Evolutionary conservation across 2,113 vertebrate genomes (phyloP), one percentile per base, ranked within the genome.

Genomic region (Callionymus lyra): DNA sequence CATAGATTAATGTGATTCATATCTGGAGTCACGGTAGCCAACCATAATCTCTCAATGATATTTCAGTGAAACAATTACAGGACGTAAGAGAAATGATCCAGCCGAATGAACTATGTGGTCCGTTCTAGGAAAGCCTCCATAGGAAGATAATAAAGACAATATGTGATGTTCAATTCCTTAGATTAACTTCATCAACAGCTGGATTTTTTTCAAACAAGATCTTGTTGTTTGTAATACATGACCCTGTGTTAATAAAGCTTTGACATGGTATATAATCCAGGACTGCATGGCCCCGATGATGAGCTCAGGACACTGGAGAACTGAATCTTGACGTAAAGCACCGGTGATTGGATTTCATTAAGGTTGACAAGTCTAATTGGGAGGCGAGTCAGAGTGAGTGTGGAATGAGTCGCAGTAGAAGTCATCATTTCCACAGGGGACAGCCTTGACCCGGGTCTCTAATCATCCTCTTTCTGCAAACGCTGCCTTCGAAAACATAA

Each of bases 281-380:
- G 15, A 34, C 33, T 17, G 51, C 43, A 16, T 47, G 41, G 56
- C 53, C 47, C 50, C 43, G 31, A 50, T 50, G 69, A 73, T 70
- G 56, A 68, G 67, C 73, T 70, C 55, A 50, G 70, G 58, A 57
- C 63, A 62, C 68, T 52, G 55, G 63, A 73, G 62, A 63, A 56
- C 51, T n/a, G n/a, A n/a, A n/a, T n/a, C n/a, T n/a, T 43, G 50
- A 68, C 41, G 49, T 76, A 80, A 80, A 79, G 74, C 63, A 72
- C 58, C 60, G 53, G 44, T 68, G 76, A 83, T 79, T 77, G 65
- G 69, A 80, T 82, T 85, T 83, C 61, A 80, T 76, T 63, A 60
- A 57, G 53, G 50, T 44, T 64, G 57, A 64, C 61, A 52, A 37
- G 40, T 31, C 56, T 71, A 70, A 73, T 58, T 66, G 68, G 50